These are phyloP conservation scores for Aphidius gifuensis DNA, from an alignment of 1,140 invertebrate species.

Conservation along the genomic window DNA sequence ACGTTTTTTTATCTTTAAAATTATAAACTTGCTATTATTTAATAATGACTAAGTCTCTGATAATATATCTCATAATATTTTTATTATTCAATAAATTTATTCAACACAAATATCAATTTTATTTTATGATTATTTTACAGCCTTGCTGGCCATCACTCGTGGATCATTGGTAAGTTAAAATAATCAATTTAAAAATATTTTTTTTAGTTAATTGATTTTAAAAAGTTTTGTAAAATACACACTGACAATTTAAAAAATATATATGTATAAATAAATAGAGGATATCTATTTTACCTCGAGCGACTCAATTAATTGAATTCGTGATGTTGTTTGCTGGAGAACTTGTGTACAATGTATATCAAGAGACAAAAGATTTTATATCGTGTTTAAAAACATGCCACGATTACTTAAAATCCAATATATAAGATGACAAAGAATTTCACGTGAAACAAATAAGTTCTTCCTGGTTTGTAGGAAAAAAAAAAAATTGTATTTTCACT, in stretches of 20 bases:
- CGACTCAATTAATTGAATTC: too few relatives aligned
- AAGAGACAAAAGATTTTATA: too few relatives aligned
- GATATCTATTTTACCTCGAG: too few relatives aligned
- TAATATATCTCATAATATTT: too few relatives aligned
- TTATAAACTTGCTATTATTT: neutral
- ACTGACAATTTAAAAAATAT: too few relatives aligned
- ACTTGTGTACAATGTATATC: too few relatives aligned
- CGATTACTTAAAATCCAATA: neutral
- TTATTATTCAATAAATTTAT: neutral
- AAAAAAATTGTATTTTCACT: constrained; percentile 18
- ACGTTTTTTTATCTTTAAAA: neutral
- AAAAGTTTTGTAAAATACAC: too few relatives aligned
- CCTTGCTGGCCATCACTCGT: constrained; percentile 45
- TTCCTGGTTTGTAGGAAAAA: constrained; percentile 2
- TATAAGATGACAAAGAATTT: constrained; percentile 23
- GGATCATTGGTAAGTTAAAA: constrained; percentile 44
- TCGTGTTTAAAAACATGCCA: neutral
- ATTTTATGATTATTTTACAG: constrained; percentile 42
- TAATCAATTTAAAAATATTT: constrained; percentile 5
- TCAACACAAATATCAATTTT: neutral
- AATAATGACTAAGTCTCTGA: neutral
- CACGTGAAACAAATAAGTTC: constrained; percentile 11
- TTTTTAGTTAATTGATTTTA: neutral
- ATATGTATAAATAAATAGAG: too few relatives aligned
- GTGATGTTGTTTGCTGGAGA: too few relatives aligned